Evolutionary conservation across 64 coral and sea anemone genomes (phyloP), one percentile per base, ranked within the genome.

Genomic region (Catalaphyllia jardinei): DNA sequence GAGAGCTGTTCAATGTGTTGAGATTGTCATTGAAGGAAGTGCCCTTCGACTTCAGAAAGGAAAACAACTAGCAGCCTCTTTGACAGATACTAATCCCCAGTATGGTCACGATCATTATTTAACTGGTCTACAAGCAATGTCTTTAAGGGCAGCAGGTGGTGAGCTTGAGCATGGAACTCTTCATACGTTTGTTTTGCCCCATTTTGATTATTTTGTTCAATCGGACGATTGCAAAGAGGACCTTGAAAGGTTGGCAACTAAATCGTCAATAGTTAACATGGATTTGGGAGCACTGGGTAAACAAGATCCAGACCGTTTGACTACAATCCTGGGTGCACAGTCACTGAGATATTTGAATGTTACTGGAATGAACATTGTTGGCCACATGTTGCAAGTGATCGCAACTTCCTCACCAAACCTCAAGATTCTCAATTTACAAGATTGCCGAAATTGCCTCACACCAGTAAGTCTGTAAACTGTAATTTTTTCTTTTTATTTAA

Each of bases 341-440:
- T 13, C 81, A 27, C 20, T 85, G n/a, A 22, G 20, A 7, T 85
- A 85, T 71, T 71, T 85, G 39, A 85, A 85, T 16, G 63, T 85
- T 35, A 17, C 9, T 46, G 38, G 62, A 51, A n/a, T n/a, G 35
- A 39, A n/a, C 20, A 71, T 85, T 51, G 10, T 38, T 71, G 81
- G 81, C 62, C 62, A 85, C 50, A 25, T 71, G 20, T 29, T 85
- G 62, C 81, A 85, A 85, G 62, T 71, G 22, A 63, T 85, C 9
- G 81, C 81, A 27, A 71, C 24, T 39, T 85, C 62, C 27, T 85
- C 81, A 29, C 81, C 81, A 85, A 69, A 85, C 22, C 24, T 85
- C 28, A 22, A 85, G n/a, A 25, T 85, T 85, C 62, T 85, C 13
- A 85, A 85, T 42, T 50, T 85, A 71, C 81, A 51, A 31, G 31